Percentiles rank a stretch among this genome's conserved stretches.
These are phyloP conservation scores for Tuberolachnus salignus DNA, from an alignment of 2,888 invertebrate genomes.

Conservation along the genomic window DNA sequence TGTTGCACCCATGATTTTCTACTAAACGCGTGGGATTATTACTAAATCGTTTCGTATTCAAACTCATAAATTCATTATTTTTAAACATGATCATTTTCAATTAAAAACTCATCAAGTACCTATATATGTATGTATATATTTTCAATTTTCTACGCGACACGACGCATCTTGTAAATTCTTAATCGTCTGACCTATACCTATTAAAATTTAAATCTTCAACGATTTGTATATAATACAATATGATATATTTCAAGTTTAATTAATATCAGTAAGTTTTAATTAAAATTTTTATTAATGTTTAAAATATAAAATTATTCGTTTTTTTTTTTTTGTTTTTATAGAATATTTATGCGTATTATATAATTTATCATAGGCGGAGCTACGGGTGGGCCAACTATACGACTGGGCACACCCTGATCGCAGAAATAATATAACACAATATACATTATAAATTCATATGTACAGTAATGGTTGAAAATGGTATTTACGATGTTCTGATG, in stretches of 20 bases:
- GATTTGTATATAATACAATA: too few relatives aligned
- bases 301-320: not conserved
- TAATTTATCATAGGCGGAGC: conserved; percentile 26
- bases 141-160: too few relatives aligned
- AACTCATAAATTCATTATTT: not conserved
- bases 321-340: not conserved
- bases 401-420: conserved; percentile 10
- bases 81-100: too few relatives aligned
- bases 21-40: not conserved
- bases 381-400: conserved; percentile 3
- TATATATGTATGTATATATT: not conserved
- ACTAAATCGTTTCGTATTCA: not conserved
- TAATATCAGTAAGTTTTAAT: too few relatives aligned
- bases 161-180: too few relatives aligned
- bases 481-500: not conserved
- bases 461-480: not conserved
- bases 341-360: not conserved
- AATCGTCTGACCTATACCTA: too few relatives aligned
- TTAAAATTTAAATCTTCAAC: not conserved
- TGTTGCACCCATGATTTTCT: not conserved
- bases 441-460: not conserved
- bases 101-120: not conserved
- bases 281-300: not conserved
- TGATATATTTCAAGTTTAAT: too few relatives aligned
- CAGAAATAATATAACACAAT: not conserved